Conservation (phyloP, 2,888 invertebrate genomes). For the Cheilosia urbana region DNA sequence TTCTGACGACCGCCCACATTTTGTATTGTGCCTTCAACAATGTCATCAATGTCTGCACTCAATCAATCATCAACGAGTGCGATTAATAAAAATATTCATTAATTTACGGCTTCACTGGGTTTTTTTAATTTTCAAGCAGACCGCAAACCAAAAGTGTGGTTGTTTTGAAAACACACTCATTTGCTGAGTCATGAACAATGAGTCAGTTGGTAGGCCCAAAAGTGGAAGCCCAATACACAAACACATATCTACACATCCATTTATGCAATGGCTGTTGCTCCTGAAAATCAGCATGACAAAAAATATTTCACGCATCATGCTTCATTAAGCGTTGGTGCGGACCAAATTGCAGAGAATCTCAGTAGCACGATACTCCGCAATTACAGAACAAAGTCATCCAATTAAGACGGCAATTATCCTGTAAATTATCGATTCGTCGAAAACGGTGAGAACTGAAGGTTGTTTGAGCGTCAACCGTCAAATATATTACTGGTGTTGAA, state of each 20-base stretch:
- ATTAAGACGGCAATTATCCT: slow-evolving; percentile 37
- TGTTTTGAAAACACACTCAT: background rate
- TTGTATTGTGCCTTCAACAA: background rate
- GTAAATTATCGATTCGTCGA: slow-evolving; percentile 31
- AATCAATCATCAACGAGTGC: slow-evolving; percentile 2
- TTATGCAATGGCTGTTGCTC: background rate
- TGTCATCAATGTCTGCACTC: background rate
- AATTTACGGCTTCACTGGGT: slow-evolving; percentile 2
- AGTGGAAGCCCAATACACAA: background rate
- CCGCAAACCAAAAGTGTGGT: slow-evolving; percentile 11
- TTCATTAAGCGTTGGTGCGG: slow-evolving; percentile 13
- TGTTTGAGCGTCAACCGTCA: background rate
- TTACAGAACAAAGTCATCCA: slow-evolving; percentile 20
- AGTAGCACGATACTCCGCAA: slow-evolving; percentile 23
- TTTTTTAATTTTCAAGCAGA: background rate
- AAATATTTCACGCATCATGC: slow-evolving; percentile 21
- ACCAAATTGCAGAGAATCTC: slow-evolving; percentile 25
- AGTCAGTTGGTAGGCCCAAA: background rate
- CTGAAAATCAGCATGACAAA: slow-evolving; percentile 6
- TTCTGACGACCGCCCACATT: no score
- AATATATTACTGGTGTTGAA: slow-evolving; percentile 11
- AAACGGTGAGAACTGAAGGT: slow-evolving; percentile 25
- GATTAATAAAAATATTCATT: background rate
- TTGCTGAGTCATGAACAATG: slow-evolving; percentile 16
- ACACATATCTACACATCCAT: background rate